Evolutionary conservation across 2,113 vertebrate species (phyloP).

Genomic region (Menidia beryllina): DNA sequence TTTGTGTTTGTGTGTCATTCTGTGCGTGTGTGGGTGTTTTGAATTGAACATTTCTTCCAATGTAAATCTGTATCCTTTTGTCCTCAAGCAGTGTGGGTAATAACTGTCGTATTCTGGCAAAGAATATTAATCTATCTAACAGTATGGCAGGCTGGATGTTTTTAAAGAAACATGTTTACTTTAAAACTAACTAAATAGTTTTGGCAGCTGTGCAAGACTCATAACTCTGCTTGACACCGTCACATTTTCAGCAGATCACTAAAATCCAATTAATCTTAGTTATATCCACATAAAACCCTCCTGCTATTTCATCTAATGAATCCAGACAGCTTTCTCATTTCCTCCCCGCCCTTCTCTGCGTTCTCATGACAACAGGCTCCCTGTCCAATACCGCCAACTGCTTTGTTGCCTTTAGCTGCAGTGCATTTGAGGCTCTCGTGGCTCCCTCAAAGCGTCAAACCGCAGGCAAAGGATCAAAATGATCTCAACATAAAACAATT

Average conservation of each 20-base stretch:
- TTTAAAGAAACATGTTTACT: constrained; percentile 2
- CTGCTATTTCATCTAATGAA: constrained; percentile 72
- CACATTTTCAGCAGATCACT: constrained; percentile 66
- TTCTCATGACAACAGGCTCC: constrained; percentile 76
- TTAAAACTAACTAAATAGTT: constrained; percentile 13
- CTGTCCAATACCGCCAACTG: constrained; percentile 60
- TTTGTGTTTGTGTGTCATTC: not conserved
- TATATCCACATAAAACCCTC: constrained; percentile 70
- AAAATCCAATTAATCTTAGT: constrained; percentile 74
- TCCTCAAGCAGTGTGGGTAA: not conserved
- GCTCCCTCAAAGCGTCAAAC: constrained; percentile 41
- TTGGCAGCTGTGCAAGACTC: constrained; percentile 34
- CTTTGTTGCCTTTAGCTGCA: constrained; percentile 52
- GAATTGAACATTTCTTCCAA: not conserved
- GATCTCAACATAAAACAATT: constrained; percentile 31
- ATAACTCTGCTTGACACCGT: constrained; percentile 65
- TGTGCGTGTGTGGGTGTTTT: not conserved
- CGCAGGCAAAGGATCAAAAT: constrained; percentile 51
- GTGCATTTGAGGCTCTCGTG: constrained; percentile 42
- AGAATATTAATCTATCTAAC: not conserved
- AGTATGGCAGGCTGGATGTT: not conserved
- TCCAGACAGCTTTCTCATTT: constrained; percentile 45
- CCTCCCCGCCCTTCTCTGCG: constrained; percentile 35
- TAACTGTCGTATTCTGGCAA: not conserved
- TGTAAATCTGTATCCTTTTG: not conserved